Conservation (phyloP, 2,113 vertebrate genomes). For the Chauna torquata region DNA sequence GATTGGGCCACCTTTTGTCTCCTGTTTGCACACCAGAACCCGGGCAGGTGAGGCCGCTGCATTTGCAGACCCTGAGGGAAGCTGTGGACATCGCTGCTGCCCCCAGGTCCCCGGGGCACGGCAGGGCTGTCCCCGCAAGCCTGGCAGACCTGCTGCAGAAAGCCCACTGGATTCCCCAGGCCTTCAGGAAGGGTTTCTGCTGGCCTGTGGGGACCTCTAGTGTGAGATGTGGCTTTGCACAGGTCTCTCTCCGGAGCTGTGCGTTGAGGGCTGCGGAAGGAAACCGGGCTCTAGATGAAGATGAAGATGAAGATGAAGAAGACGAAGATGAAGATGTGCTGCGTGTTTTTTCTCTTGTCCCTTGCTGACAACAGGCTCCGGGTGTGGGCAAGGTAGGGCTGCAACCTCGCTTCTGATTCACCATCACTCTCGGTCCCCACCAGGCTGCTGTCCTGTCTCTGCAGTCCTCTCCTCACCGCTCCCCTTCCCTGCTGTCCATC, state of each 20-base stretch:
- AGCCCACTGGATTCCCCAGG: background rate
- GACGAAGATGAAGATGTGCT: background rate
- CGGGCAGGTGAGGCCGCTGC: too few species aligned
- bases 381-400: background rate
- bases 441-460: background rate
- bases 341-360: fast-evolving
- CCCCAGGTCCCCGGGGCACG: too few species aligned
- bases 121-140: too few species aligned
- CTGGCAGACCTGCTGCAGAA: background rate
- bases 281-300: background rate
- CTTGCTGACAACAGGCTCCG: background rate
- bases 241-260: background rate
- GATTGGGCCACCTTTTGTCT: too few species aligned
- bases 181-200: background rate
- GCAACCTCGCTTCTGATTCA: background rate
- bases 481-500: background rate
- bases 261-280: background rate
- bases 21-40: too few species aligned
- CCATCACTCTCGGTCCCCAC: background rate
- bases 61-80: background rate
- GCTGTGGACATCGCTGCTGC: too few species aligned
- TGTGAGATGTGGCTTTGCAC: slow-evolving; percentile 23
- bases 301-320: background rate
- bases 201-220: slow-evolving; percentile 71
- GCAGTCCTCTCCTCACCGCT: background rate